Conservation (phyloP, 64 coral and sea anemone genomes). For the Trachythela sp. region DNA sequence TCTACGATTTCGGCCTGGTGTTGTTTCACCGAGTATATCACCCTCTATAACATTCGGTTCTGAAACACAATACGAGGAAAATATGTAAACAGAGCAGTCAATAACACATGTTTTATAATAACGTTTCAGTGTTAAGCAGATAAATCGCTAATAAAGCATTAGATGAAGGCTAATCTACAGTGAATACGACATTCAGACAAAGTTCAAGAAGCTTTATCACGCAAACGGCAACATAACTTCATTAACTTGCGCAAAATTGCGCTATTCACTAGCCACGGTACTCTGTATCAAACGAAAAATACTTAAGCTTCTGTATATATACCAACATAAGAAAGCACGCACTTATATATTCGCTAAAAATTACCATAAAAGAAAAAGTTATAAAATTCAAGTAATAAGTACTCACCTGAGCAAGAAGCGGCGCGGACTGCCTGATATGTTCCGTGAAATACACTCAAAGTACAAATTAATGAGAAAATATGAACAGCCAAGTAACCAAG, state of each 20-base stretch:
- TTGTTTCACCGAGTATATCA: constrained; percentile 3
- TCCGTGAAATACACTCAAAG: neutral
- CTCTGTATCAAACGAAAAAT: neutral
- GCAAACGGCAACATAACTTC: neutral
- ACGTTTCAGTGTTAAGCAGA: neutral
- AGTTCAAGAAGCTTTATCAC: neutral
- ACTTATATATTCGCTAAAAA: neutral
- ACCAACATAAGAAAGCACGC: neutral
- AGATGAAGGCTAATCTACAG: neutral
- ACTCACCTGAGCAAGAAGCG: neutral
- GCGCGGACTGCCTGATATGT: neutral
- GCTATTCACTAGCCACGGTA: neutral
- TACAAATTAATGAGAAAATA: neutral
- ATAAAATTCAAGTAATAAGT: neutral
- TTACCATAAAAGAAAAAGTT: neutral
- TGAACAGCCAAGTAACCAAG: neutral
- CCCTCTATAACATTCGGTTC: constrained; percentile 11
- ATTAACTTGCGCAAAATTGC: neutral
- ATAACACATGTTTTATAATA: neutral
- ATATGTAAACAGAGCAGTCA: neutral
- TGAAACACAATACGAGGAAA: neutral
- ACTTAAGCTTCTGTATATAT: neutral
- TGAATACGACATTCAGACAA: neutral
- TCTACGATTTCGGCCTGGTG: neutral
- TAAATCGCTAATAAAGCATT: neutral